Evolutionary conservation across 2,888 invertebrate species (phyloP), one percentile per base, ranked within the genome.

Genomic region (Coenonympha arcania): DNA sequence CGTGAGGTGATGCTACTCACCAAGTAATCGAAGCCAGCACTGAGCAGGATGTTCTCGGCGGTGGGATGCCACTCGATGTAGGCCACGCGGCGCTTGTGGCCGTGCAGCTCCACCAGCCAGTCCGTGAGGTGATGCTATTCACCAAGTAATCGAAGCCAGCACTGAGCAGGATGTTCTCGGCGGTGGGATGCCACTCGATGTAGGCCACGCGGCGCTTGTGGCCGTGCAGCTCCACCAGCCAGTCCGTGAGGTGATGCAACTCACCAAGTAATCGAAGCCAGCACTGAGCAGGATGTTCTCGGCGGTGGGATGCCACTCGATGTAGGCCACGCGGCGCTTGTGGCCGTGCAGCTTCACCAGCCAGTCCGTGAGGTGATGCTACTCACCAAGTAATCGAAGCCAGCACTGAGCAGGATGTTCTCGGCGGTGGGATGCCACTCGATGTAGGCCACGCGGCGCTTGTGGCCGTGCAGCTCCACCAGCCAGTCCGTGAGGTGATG

Each of bases 171-270:
- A 98, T 90, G 77, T 96, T 96, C 74, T 95, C 94, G 8, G 96
- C 96, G 0, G 94, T 93, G 0, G 86, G 85, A 55, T 86, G 98
- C 97, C 98, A 98, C 71, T 94, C 93, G 55, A 98, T 90, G 69
- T 95, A 92, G 2, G 95, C 94, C 1, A 96, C 96, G 43, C 96
- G 88, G 22, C 96, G 88, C 75, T 96, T 96, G 86, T 98, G 98
- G 0, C 94, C 95, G 62, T 91, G 90, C 18, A 98, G 81, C 68
- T 96, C 96, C 30, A 95, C 93, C 58, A 95, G 80, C 89, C 95
- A 95, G 45, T 96, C 96, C 1, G 91, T 92, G 52, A 96, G 78
- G 70, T 94, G 93, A 8, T 15, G 6, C 28, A 13, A 36, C 72
- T 67, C 67, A 94, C 93, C 84, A 93, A 80, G 68, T 93, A 92